A percentile compares a stretch with the other conserved stretches of the same genome.
Evolutionary conservation across 2,113 vertebrate species (phyloP).

Genomic region (Pogona vitticeps): DNA sequence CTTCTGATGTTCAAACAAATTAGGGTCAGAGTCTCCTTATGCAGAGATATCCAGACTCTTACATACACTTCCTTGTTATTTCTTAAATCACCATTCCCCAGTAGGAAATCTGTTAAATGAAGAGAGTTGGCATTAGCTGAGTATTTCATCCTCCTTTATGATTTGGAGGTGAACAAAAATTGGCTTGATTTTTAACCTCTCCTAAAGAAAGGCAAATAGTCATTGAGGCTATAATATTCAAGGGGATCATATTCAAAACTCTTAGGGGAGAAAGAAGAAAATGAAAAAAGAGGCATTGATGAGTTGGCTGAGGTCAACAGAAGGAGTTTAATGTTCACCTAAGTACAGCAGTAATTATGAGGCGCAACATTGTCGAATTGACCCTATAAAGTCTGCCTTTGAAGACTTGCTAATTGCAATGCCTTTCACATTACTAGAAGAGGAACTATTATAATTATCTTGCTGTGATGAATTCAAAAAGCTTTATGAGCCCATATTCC

Average conservation of each 20-base stretch:
- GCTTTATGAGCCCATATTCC: slow-evolving; percentile 38
- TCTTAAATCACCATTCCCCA: slow-evolving; percentile 8
- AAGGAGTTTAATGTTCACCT: slow-evolving; percentile 49
- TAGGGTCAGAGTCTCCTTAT: neutral
- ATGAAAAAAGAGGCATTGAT: neutral
- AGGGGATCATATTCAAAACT: neutral
- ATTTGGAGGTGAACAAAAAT: neutral
- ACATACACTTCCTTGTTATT: neutral
- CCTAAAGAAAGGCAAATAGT: neutral
- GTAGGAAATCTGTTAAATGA: slow-evolving; percentile 32
- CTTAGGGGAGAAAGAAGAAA: slow-evolving; percentile 20
- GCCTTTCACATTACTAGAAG: slow-evolving; percentile 27
- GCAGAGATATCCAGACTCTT: neutral
- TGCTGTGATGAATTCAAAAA: slow-evolving; percentile 38
- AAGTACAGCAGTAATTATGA: slow-evolving; percentile 35
- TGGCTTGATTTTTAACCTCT: slow-evolving; percentile 12
- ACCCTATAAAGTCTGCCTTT: slow-evolving; percentile 39
- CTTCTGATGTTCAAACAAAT: neutral
- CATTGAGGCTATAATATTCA: neutral
- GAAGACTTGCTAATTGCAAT: slow-evolving; percentile 56
- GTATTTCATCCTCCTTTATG: neutral
- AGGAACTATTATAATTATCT: slow-evolving; percentile 53
- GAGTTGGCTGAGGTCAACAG: neutral
- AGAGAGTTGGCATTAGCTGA: slow-evolving; percentile 6
- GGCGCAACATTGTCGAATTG: slow-evolving; percentile 26